These are phyloP conservation scores for Cinclus mexicanus DNA, from an alignment of 2,113 vertebrate genomes.

Conservation along the genomic window DNA sequence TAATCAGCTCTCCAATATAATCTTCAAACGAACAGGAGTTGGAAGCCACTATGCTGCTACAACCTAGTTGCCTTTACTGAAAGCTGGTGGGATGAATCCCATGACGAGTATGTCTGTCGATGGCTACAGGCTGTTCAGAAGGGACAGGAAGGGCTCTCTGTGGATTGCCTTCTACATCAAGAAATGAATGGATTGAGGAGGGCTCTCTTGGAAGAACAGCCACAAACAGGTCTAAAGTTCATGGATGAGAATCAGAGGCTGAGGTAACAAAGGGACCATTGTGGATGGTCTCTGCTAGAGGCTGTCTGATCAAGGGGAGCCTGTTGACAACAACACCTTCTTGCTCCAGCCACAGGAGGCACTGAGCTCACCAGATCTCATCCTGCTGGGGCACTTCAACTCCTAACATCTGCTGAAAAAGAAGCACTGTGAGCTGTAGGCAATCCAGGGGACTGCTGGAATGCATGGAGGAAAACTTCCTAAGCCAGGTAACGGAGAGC, in stretches of 20 bases:
- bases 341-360: neutral
- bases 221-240: neutral
- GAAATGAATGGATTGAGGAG: neutral
- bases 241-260: neutral
- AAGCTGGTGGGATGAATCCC: neutral
- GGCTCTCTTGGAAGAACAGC: neutral
- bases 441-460: neutral
- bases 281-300: neutral
- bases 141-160: neutral
- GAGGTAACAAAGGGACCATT: neutral
- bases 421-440: neutral
- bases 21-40: neutral
- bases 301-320: rapidly evolving
- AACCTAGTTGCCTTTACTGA: neutral
- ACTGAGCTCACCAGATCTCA: neutral
- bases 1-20: neutral
- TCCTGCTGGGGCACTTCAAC: neutral
- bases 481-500: neutral
- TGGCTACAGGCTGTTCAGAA: neutral
- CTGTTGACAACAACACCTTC: neutral
- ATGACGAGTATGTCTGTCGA: rapidly evolving
- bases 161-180: neutral
- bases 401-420: neutral
- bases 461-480: neutral
- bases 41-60: neutral